These are phyloP conservation scores for Acronicta psi DNA, from an alignment of 2,888 invertebrate species.

Conservation along the genomic window DNA sequence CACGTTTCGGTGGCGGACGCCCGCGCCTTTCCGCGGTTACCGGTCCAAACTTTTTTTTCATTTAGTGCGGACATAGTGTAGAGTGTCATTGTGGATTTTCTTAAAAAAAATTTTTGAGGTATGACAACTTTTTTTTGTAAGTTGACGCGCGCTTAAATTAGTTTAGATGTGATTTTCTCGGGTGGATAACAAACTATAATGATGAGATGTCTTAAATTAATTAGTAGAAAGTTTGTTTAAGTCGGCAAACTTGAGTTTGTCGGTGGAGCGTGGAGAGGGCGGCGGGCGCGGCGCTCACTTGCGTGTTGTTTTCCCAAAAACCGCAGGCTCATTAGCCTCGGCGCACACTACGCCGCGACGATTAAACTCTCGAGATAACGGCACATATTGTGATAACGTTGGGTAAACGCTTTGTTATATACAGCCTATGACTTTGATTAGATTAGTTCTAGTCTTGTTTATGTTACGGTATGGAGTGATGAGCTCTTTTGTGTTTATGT, in stretches of 20 bases:
- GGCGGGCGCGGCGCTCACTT: constrained; percentile 66
- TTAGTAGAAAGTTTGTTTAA: constrained; percentile 79
- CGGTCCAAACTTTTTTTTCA: constrained; percentile 74
- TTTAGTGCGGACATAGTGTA: constrained; percentile 69
- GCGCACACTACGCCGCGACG: constrained; percentile 82
- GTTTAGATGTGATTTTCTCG: constrained; percentile 14
- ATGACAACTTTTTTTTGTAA: constrained; percentile 37
- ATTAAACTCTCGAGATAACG: constrained; percentile 82
- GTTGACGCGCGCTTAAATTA: constrained; percentile 2
- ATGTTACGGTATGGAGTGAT: constrained; percentile 44
- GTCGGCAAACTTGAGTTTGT: constrained; percentile 71
- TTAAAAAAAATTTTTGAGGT: constrained; percentile 50
- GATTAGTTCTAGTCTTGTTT: constrained; percentile 75
- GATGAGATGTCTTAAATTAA: constrained; percentile 68
- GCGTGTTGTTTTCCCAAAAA: constrained; percentile 82
- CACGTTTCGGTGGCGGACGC: constrained; percentile 88
- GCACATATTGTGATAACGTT: constrained; percentile 77
- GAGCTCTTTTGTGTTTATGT: constrained; percentile 38
- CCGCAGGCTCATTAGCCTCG: constrained; percentile 87
- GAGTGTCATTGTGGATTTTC: constrained; percentile 66
- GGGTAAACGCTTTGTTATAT: constrained; percentile 66
- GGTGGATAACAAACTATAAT: constrained; percentile 40
- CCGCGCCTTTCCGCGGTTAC: constrained; percentile 86
- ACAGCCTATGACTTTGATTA: constrained; percentile 66
- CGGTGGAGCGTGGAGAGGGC: constrained; percentile 59